These are phyloP conservation scores for Paracentrotus lividus DNA, from an alignment of 53 echinoderm and acorn worm species.

Conservation along the genomic window DNA sequence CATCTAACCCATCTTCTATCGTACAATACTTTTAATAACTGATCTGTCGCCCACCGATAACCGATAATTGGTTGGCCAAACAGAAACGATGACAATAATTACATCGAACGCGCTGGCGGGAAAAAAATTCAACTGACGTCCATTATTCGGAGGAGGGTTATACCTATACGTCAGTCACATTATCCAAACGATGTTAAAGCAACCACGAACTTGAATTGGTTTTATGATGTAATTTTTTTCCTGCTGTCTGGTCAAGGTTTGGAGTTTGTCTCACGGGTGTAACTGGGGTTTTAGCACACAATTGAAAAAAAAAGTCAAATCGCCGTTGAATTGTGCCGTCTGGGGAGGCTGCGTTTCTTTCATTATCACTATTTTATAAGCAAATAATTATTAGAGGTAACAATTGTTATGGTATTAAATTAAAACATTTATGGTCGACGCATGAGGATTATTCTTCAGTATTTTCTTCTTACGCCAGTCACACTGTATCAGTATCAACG, in stretches of 20 bases:
- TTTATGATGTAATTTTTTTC: no score
- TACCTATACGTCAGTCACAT: background rate
- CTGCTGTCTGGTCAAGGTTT: no score
- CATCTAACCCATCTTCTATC: background rate
- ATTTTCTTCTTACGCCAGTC: no score
- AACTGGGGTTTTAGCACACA: no score
- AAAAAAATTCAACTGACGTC: background rate
- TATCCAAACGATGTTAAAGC: no score
- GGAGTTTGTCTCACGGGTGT: no score
- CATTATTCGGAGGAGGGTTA: background rate
- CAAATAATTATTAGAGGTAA: background rate
- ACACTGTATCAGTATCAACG: no score
- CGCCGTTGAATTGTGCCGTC: background rate
- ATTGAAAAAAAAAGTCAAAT: background rate
- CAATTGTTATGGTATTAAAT: background rate
- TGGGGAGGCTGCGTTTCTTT: background rate
- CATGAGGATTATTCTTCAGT: no score
- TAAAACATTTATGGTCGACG: background rate
- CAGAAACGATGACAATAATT: constrained; percentile 28
- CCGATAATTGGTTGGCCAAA: constrained; percentile 33
- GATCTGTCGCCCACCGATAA: background rate
- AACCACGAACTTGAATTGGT: no score
- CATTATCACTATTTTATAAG: background rate
- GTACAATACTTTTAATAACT: background rate
- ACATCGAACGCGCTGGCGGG: background rate